phyloP scores from a whole-genome alignment of 2,888 invertebrate species.

The Chelonus formosanus region DNA sequence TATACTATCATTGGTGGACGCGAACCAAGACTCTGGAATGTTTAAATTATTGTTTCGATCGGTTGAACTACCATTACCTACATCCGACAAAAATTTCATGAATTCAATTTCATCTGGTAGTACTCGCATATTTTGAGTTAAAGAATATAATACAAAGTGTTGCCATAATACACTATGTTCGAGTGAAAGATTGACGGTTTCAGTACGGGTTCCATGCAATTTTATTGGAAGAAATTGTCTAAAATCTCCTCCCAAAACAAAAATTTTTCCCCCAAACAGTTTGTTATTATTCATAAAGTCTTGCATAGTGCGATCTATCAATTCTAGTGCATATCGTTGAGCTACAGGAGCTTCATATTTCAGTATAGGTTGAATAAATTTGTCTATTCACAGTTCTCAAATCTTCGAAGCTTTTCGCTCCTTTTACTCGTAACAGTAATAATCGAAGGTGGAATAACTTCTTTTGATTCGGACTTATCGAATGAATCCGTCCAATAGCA shows the following conservation, averaged over 20 bases:
- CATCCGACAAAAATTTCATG: conserved; percentile 38
- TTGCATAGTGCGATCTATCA: too few relatives aligned
- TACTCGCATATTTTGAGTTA: background rate
- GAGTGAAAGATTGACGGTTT: too few relatives aligned
- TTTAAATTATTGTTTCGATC: conserved; percentile 35
- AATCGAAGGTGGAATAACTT: conserved; percentile 4
- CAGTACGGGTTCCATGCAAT: too few relatives aligned
- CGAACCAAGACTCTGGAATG: conserved; percentile 18
- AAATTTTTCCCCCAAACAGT: too few relatives aligned
- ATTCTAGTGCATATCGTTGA: too few relatives aligned
- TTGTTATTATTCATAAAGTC: too few relatives aligned
- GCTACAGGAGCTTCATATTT: too few relatives aligned
- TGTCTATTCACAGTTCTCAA: background rate
- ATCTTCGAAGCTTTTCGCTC: conserved; percentile 8
- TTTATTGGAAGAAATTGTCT: too few relatives aligned
- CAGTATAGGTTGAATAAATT: conserved; percentile 37
- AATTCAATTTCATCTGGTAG: conserved; percentile 38
- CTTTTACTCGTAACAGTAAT: conserved; percentile 3
- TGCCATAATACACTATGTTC: too few relatives aligned
- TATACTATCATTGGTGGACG: background rate
- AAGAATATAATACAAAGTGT: background rate
- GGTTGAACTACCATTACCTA: conserved; percentile 42
- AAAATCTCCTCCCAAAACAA: too few relatives aligned
- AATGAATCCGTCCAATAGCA: conserved; percentile 3
- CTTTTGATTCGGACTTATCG: conserved; percentile 11